Evolutionary conservation across 37 sponge, comb jelly and placozoan genomes (phyloP).

Genomic region (Aplysina aerophoba): DNA sequence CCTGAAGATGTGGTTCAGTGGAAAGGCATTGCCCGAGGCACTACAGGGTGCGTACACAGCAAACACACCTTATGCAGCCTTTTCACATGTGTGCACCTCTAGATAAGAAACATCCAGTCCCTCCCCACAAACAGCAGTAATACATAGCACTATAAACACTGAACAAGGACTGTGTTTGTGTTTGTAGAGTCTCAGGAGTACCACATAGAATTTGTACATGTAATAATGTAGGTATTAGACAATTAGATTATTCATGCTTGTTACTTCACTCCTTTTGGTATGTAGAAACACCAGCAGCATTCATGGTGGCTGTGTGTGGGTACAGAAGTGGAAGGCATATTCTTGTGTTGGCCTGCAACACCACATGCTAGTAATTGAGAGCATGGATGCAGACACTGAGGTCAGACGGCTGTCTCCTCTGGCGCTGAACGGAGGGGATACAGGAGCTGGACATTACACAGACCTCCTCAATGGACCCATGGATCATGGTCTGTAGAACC

Average conservation of each 20-base stretch:
- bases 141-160: too few relatives aligned
- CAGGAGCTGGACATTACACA: conserved; percentile 69
- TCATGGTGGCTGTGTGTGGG: conserved; percentile 70
- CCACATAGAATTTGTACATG: too few relatives aligned
- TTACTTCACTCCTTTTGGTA: too few relatives aligned
- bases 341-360: conserved; percentile 65
- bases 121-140: too few relatives aligned
- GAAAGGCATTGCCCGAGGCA: conserved; percentile 61
- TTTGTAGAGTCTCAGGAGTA: too few relatives aligned
- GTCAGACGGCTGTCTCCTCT: conserved; percentile 83
- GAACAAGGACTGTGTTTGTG: too few relatives aligned
- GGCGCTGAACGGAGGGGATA: conserved; percentile 86
- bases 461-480: conserved; percentile 93
- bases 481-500: conserved; percentile 82
- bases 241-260: too few relatives aligned
- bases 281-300: too few relatives aligned
- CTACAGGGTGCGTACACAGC: conserved; percentile 22
- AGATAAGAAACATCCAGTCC: too few relatives aligned
- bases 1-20: conserved; percentile 42
- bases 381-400: conserved; percentile 90
- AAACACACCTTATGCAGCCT: too few relatives aligned
- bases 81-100: too few relatives aligned
- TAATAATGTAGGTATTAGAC: too few relatives aligned
- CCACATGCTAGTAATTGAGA: conserved; percentile 87
- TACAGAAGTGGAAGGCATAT: conserved; percentile 64